Evolutionary conservation across 2,888 invertebrate species (phyloP), one percentile per base, ranked within the genome.

Genomic region (Diarsia brunnea): DNA sequence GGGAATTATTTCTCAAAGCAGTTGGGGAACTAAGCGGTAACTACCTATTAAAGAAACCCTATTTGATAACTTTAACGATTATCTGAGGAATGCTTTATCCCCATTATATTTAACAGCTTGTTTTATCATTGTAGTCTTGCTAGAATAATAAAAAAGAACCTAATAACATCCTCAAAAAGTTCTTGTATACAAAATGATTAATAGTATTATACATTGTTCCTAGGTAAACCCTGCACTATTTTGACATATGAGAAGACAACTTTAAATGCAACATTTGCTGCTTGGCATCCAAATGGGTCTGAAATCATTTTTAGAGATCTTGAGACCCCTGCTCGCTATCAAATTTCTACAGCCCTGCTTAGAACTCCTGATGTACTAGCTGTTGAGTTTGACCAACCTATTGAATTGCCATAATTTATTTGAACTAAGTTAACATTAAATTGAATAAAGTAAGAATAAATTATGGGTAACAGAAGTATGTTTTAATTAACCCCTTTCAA

Each of bases 1-100:
- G 96, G 10, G 93, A 94, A 85, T 89, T 88, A n/a, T 96, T 95
- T 90, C 84, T 96, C n/a, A 91, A 88, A 81, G 92, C 92, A 16
- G 73, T 95, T 43, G 88, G 84, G 68, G 92, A 93, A 82, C 84
- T 96, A 75, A 92, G 87, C 82, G 95, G 96, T 95, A 91, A 89
- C 4, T 4, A 64, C 31, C 14, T 8, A 58, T 12, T 55, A 16
- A 3, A 45, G 5, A 45, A 58, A n/a, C n/a, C 11, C 1, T 58
- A 24, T 12, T 14, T 67, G 19, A 11, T 60, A 31, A 31, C 12
- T 1, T 75, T n/a, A 38, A 19, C 1, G 16, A 55, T 55, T 38
- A 11, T 75, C n/a, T 53, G 16, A 12, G 2, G 5, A 24, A n/a
- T 47, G 16, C 21, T 19, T 47, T 38, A 8, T 45, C 31, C 4